Percentiles rank a stretch among this genome's conserved stretches.
Evolutionary conservation across 2,113 vertebrate species (phyloP).

Genomic region (Sinocyclocheilus grahami): DNA sequence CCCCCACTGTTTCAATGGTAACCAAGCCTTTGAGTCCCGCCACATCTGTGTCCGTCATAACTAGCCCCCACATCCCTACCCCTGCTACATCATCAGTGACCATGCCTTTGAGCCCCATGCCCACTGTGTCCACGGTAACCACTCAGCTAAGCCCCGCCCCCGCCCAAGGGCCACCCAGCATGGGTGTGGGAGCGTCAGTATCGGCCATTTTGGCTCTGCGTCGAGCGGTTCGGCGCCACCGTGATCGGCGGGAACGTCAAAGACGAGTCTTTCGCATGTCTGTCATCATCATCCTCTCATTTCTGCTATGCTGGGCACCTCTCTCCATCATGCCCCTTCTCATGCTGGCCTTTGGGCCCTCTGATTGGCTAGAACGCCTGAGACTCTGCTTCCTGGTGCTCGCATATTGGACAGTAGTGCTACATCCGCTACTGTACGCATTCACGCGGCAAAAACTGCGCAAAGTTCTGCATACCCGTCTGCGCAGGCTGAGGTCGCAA

Average conservation of each 20-base stretch:
- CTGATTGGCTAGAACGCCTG: slow-evolving; percentile 73
- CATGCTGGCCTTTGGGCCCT: slow-evolving; percentile 80
- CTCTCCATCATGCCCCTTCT: slow-evolving; percentile 79
- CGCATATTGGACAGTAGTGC: slow-evolving; percentile 80
- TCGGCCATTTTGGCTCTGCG: slow-evolving; percentile 80
- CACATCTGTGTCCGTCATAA: slow-evolving; percentile 52
- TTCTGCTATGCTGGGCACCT: slow-evolving; percentile 79
- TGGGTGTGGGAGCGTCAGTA: slow-evolving; percentile 80
- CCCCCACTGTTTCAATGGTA: slow-evolving; percentile 53
- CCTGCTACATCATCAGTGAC: slow-evolving; percentile 51
- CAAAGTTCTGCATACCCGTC: slow-evolving; percentile 61
- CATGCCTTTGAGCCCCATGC: slow-evolving; percentile 29
- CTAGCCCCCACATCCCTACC: slow-evolving; percentile 47
- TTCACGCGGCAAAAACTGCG: slow-evolving; percentile 81
- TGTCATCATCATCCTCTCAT: slow-evolving; percentile 79
- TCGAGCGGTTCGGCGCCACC: slow-evolving; percentile 75
- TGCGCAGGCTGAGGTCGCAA: slow-evolving; percentile 74
- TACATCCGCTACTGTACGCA: slow-evolving; percentile 79
- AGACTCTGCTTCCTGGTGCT: slow-evolving; percentile 81
- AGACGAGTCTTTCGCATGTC: slow-evolving; percentile 79
- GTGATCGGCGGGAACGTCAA: slow-evolving; percentile 78
- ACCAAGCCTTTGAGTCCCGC: slow-evolving; percentile 52
- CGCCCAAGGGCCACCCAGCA: slow-evolving; percentile 61
- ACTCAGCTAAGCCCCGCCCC: slow-evolving; percentile 41
- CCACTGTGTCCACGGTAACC: slow-evolving; percentile 38